phyloP scores from a whole-genome alignment of 2,888 invertebrate species.

The Stenotaenia linearis region DNA sequence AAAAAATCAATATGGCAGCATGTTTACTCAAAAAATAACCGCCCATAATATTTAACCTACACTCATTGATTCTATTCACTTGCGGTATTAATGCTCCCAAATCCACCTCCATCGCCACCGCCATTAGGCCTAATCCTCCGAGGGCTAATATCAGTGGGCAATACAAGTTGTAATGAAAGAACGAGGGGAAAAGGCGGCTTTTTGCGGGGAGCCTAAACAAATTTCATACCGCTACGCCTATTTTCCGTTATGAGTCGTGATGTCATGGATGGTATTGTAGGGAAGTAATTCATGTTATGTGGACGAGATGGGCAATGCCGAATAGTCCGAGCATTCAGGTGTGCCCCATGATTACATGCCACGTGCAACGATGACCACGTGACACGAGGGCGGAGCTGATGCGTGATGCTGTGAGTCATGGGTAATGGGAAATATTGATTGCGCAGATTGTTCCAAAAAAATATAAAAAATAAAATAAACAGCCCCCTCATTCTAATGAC shows the following conservation, averaged over 20 bases:
- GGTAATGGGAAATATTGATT: slow-evolving; percentile 16
- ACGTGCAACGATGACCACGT: slow-evolving; percentile 15
- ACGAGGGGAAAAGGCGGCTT: background rate
- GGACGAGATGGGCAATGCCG: background rate
- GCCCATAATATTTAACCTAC: background rate
- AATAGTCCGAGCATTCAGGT: background rate
- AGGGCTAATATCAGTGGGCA: background rate
- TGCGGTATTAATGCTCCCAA: background rate
- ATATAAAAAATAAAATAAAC: background rate
- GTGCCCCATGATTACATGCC: slow-evolving; percentile 10
- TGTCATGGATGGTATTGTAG: background rate
- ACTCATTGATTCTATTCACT: background rate
- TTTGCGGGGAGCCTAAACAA: background rate
- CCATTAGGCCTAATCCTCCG: slow-evolving; percentile 4
- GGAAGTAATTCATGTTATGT: background rate
- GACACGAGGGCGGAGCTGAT: slow-evolving; percentile 14
- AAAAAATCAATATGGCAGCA: background rate
- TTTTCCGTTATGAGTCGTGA: background rate
- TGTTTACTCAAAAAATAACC: background rate
- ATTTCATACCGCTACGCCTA: background rate
- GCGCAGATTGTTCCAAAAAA: background rate
- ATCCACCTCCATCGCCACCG: background rate
- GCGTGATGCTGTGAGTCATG: slow-evolving; percentile 13
- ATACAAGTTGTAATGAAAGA: background rate
- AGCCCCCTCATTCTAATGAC: background rate